Evolutionary conservation across 2,113 vertebrate species (phyloP).

Genomic region (Myrmophylax atrothorax): DNA sequence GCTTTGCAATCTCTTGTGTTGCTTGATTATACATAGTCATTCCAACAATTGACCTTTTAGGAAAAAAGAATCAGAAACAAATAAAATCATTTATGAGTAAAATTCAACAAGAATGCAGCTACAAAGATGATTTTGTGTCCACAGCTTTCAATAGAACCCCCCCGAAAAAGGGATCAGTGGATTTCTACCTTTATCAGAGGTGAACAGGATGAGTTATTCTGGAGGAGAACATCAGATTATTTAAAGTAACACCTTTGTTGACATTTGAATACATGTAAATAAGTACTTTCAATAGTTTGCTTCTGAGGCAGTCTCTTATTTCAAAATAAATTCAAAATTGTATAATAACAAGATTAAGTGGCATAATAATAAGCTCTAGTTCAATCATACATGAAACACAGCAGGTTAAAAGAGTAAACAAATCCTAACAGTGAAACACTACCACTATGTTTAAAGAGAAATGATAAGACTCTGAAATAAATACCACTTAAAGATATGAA

Average conservation of each 20-base stretch:
- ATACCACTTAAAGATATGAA: neutral
- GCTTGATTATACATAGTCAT: conserved; percentile 99
- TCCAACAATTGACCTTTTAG: conserved; percentile 93
- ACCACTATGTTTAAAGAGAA: neutral
- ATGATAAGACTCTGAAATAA: neutral
- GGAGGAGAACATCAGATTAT: neutral
- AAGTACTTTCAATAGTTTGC: neutral
- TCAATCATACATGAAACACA: neutral
- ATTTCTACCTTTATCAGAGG: neutral
- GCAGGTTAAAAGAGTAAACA: neutral
- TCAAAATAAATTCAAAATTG: neutral
- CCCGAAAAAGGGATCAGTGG: rapidly evolving
- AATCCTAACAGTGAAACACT: neutral
- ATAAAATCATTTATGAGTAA: neutral
- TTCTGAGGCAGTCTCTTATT: neutral
- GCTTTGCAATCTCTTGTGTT: conserved; percentile 98
- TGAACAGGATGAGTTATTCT: neutral
- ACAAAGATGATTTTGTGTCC: neutral
- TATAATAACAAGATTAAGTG: neutral
- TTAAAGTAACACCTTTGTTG: neutral
- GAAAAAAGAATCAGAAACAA: neutral
- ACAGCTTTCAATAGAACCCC: neutral
- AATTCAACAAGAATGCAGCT: neutral
- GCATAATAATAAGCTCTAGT: neutral
- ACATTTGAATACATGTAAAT: neutral